phyloP scores from a whole-genome alignment of 2,797 vertebrate genomes.

The Sebastes ruberrimus region DNA sequence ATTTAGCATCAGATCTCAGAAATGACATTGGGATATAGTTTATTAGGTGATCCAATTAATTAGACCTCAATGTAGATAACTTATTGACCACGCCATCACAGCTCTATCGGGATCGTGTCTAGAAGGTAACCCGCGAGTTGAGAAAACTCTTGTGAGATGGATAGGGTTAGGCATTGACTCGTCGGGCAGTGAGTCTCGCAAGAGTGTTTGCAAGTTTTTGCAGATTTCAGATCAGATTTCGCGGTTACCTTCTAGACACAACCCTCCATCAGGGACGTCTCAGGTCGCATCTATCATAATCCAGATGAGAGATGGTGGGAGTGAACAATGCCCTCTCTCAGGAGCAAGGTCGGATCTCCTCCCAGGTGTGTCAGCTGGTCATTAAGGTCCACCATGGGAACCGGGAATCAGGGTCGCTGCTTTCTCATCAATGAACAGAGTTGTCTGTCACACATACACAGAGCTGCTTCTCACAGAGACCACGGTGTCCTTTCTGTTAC shows the following conservation, averaged over 20 bases:
- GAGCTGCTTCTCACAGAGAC: background rate
- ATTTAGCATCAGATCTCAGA: background rate
- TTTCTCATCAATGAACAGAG: slow-evolving; percentile 19
- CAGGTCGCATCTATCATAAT: slow-evolving; percentile 17
- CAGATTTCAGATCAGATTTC: too few species aligned
- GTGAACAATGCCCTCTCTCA: slow-evolving; percentile 38
- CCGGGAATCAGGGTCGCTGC: background rate
- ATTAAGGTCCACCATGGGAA: slow-evolving; percentile 43
- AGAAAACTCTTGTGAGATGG: too few species aligned
- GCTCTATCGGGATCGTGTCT: background rate
- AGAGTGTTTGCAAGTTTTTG: too few species aligned
- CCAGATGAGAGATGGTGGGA: background rate
- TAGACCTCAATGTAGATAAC: background rate
- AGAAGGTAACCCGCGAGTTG: too few species aligned
- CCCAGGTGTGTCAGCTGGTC: slow-evolving; percentile 52
- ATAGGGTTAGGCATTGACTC: fast-evolving
- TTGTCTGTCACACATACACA: background rate
- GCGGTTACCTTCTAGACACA: too few species aligned
- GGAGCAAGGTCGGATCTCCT: slow-evolving; percentile 26
- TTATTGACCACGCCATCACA: background rate
- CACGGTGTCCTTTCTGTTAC: background rate
- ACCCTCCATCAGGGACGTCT: background rate
- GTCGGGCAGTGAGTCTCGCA: too few species aligned
- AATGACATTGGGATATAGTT: background rate
- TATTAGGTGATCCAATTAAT: background rate